Percentiles rank a stretch among this genome's conserved stretches.
phyloP scores from a whole-genome alignment of 2,113 vertebrate species.

The Protomyctophum bolini region DNA sequence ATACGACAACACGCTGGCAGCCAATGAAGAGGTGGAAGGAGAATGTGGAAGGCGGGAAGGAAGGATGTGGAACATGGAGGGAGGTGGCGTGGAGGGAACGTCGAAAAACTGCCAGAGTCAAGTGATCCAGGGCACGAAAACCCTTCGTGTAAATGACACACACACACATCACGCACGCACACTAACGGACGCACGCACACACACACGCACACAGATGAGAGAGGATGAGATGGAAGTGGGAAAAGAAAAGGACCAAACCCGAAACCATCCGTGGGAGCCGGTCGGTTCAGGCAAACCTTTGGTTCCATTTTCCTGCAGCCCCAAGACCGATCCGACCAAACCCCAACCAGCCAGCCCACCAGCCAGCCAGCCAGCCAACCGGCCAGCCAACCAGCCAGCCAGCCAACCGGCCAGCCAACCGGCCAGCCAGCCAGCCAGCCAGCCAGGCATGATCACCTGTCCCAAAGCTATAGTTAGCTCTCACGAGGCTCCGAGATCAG shows the following conservation, averaged over 20 bases:
- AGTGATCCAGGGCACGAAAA: slow-evolving; percentile 9
- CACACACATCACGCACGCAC: neutral
- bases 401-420: no score
- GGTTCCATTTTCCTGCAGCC: slow-evolving; percentile 68
- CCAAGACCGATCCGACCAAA: slow-evolving; percentile 24
- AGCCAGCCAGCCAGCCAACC: neutral
- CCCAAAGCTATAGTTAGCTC: slow-evolving; percentile 52
- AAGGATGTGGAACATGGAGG: slow-evolving; percentile 8
- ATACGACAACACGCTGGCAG: slow-evolving; percentile 54
- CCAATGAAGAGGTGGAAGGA: slow-evolving; percentile 34
- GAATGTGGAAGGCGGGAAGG: neutral
- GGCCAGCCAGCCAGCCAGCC: slow-evolving; percentile 42
- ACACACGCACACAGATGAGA: slow-evolving; percentile 33
- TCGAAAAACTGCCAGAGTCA: slow-evolving; percentile 42
- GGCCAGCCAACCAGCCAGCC: no score
- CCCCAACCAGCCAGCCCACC: slow-evolving; percentile 40
- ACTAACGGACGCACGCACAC: slow-evolving; percentile 4
- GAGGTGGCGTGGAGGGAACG: neutral
- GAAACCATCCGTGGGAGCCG: slow-evolving; percentile 81
- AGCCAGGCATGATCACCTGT: slow-evolving; percentile 38
- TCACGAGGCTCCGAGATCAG: slow-evolving; percentile 36
- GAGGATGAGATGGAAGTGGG: slow-evolving; percentile 51
- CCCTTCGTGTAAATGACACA: neutral
- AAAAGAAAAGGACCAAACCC: slow-evolving; percentile 71
- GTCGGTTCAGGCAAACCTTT: slow-evolving; percentile 11